phyloP scores from a whole-genome alignment of 2,113 vertebrate genomes.

The Pterocles gutturalis region DNA sequence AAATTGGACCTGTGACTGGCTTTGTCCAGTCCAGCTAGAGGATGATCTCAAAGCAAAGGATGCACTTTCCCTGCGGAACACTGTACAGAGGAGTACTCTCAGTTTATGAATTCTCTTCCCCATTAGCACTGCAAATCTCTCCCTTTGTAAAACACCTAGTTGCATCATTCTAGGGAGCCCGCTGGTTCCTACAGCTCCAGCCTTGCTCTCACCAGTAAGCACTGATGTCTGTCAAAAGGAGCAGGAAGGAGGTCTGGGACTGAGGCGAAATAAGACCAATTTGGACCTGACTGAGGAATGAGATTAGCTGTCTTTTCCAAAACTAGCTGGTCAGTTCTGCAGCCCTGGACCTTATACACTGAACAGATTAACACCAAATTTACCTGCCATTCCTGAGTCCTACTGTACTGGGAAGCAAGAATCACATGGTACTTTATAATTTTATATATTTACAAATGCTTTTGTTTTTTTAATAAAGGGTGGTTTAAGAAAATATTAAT shows the following conservation, averaged over 20 bases:
- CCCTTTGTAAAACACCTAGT: not conserved
- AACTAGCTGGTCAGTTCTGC: not conserved
- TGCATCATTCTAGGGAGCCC: not conserved
- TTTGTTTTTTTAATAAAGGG: constrained; percentile 44
- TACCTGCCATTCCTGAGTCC: not conserved
- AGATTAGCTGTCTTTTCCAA: not conserved
- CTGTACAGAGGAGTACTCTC: not conserved
- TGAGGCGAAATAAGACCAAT: not conserved
- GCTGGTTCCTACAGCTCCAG: not conserved
- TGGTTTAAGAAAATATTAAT: not conserved
- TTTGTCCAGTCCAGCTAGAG: not conserved
- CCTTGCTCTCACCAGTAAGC: not conserved
- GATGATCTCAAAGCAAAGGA: not conserved
- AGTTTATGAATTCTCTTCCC: not conserved
- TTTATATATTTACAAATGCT: constrained; percentile 31
- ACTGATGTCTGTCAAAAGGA: not conserved
- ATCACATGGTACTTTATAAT: constrained; percentile 34
- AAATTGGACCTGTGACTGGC: not conserved
- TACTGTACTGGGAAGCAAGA: not conserved
- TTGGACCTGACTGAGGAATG: not conserved
- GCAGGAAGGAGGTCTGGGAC: not conserved
- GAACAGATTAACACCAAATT: not conserved
- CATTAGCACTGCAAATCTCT: not conserved
- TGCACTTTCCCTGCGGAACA: not conserved
- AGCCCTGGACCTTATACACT: not conserved